Evolutionary conservation across 2,797 vertebrate genomes (phyloP), one percentile per base, ranked within the genome.

Genomic region (Bucorvus abyssinicus): DNA sequence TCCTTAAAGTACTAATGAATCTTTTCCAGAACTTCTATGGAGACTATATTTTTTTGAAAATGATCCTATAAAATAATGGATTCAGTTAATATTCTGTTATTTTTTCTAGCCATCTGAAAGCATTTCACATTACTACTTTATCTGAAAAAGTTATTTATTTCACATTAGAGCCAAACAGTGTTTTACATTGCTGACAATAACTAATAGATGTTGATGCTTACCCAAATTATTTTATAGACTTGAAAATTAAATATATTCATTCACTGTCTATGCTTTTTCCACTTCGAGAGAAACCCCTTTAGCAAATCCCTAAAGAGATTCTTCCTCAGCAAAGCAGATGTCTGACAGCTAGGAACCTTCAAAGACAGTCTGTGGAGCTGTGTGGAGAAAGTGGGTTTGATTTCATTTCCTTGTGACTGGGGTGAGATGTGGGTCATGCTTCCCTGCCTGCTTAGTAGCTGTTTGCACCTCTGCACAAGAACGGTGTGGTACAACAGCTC

Each of bases 401-500:
- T 42, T 77, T 63, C 1, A 16, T 57, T 59, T 60, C 40, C 34
- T 32, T n/a, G 14, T 49, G 81, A 3, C 6, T 7, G 20, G 19
- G 4, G 3, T 36, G 14, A 9, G n/a, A 24, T 32, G 10, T 12
- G 9, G 30, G 49, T 73, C 26, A 68, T 57, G 18, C 38, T n/a
- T 14, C 12, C 30, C 23, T 49, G 19, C 3, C 3, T 40, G 29
- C 20, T 42, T 34, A 12, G 17, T 1, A 56, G 11, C 24, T 16
- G 0, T 45, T 45, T 60, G 20, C 17, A 77, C 13, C 32, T 64
- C 29, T 38, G 38, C 52, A 40, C 12, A 30, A 18, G 12, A 14
- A 27, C 0, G 1, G 22, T 0, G 1, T 2, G 5, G 14, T 56
- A 78, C 0, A 0, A 44, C 44, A 13, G 26, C 15, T 6, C 0